Percentiles rank a stretch among this genome's conserved stretches.
Conservation (phyloP, 1,140 invertebrate genomes). For the Zaprionus lachaisei region DNA sequence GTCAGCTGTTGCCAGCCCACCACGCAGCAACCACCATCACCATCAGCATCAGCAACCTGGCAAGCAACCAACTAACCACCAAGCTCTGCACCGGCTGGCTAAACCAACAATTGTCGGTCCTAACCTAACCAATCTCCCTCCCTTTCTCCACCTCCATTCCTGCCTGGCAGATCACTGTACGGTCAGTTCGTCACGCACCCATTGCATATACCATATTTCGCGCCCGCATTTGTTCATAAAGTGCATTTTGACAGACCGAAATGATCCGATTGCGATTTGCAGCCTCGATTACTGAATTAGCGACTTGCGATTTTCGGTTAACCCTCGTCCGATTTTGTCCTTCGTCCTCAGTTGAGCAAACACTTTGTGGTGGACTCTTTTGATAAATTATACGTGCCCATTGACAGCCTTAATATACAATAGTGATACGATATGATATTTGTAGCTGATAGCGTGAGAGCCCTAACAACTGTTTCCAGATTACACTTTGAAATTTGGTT, state of each 20-base stretch:
- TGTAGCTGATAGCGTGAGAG: slow-evolving; percentile 36
- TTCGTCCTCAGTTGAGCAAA: slow-evolving; percentile 64
- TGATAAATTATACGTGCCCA: slow-evolving; percentile 67
- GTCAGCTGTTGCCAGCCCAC: slow-evolving; percentile 60
- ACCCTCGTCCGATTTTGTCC: slow-evolving; percentile 59
- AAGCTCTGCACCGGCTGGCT: slow-evolving; percentile 77
- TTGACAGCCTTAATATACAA: slow-evolving; percentile 49
- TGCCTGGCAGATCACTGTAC: not conserved
- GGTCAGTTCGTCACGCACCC: slow-evolving; percentile 67
- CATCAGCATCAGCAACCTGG: slow-evolving; percentile 50
- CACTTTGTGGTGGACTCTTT: slow-evolving; percentile 53
- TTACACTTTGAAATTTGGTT: not conserved
- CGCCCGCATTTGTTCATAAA: slow-evolving; percentile 77
- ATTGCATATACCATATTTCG: slow-evolving; percentile 74
- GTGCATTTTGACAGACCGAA: slow-evolving; percentile 70
- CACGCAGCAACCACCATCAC: slow-evolving; percentile 63
- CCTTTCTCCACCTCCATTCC: not conserved
- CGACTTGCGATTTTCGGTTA: not conserved
- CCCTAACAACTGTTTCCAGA: slow-evolving; percentile 49
- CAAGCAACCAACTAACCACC: slow-evolving; percentile 52
- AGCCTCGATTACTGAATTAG: slow-evolving; percentile 28
- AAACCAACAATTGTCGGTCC: slow-evolving; percentile 83
- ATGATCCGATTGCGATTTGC: slow-evolving; percentile 73
- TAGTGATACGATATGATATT: not conserved
- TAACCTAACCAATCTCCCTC: not conserved